Evolutionary conservation across 2,113 vertebrate genomes (phyloP), one percentile per base, ranked within the genome.

Genomic region (Periophthalmodon schlosseri): DNA sequence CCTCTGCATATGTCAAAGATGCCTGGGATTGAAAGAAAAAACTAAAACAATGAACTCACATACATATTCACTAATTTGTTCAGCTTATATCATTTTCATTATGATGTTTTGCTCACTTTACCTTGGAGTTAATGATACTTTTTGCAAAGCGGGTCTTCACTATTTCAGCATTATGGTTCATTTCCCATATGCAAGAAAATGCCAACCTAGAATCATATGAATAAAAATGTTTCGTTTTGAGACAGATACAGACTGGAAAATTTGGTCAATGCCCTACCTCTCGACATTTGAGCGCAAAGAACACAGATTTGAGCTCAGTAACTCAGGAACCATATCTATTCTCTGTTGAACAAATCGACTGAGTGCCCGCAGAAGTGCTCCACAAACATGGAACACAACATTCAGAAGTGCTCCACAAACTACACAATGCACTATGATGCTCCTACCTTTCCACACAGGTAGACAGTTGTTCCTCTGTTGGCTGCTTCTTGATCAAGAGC

Each of bases 171-270:
- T 95, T 87, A 66, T 93, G 88, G 84, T 94, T 97, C 93, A 99
- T 93, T 92, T 99, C 97, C 98, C 97, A 99, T 89, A 99, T 97
- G 82, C 97, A 99, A 0, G 97, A 99, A 94, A 99, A 99, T 15
- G 97, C 95, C 78, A 99, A 83, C 76, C 97, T 99, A 68, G 44
- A 4, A 4, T 69, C 66, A 60, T 8, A 0, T 52, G 3, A 47
- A 46, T 52, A 0, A 82, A 72, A 21, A 67, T 11, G 21, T 1
- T 65, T 39, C n/a, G 34, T 65, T 52, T 57, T 61, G n/a, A 0
- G 14, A 28, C 6, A 68, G n/a, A 2, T 49, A n/a, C 10, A 64
- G 13, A 2, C 33, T 34, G 14, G 15, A 63, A 18, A 0, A 5
- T 33, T 18, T 65, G 63, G 34, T 39, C 34, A 65, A 44, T 21